Conservation (phyloP, 2,888 invertebrate species). For the Corythucha ciliata region DNA sequence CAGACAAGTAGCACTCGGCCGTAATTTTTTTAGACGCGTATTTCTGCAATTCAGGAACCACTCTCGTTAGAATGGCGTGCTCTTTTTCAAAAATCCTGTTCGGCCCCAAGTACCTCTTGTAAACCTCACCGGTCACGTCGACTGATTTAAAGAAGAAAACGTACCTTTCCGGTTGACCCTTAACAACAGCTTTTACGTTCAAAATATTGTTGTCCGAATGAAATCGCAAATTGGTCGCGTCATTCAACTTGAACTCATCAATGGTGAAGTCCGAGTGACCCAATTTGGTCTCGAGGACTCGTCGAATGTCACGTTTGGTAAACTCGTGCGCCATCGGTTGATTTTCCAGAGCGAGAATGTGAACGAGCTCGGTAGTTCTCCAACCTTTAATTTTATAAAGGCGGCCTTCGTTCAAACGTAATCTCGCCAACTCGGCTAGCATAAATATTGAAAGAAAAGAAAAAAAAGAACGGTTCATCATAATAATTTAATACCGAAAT, state of each 20-base stretch:
- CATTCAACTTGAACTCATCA: constrained; percentile 18
- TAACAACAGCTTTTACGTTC: constrained; percentile 20
- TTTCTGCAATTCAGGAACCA: constrained; percentile 21
- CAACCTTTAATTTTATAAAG: too few species aligned
- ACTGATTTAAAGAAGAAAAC: constrained; percentile 27
- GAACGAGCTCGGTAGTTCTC: too few species aligned
- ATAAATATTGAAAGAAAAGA: too few species aligned
- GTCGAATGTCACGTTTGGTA: too few species aligned
- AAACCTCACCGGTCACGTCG: constrained; percentile 12
- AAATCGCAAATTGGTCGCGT: constrained; percentile 24
- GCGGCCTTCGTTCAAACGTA: too few species aligned
- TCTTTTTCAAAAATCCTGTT: constrained; percentile 24
- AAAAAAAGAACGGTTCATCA: too few species aligned
- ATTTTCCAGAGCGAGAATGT: too few species aligned
- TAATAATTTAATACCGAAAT: too few species aligned
- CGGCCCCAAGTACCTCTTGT: constrained; percentile 22
- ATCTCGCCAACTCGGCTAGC: too few species aligned
- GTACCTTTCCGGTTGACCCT: constrained; percentile 16
- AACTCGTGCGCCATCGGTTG: too few species aligned
- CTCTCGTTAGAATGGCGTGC: constrained; percentile 22
- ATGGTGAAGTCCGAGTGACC: constrained; percentile 15
- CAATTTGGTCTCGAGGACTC: constrained; percentile 10
- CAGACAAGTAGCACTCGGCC: constrained; percentile 26
- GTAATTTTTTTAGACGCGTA: constrained; percentile 24
- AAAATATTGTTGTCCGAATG: constrained; percentile 24